Evolutionary conservation across 2,797 vertebrate species (phyloP).

Genomic region (Schizopygopsis malacanthus): DNA sequence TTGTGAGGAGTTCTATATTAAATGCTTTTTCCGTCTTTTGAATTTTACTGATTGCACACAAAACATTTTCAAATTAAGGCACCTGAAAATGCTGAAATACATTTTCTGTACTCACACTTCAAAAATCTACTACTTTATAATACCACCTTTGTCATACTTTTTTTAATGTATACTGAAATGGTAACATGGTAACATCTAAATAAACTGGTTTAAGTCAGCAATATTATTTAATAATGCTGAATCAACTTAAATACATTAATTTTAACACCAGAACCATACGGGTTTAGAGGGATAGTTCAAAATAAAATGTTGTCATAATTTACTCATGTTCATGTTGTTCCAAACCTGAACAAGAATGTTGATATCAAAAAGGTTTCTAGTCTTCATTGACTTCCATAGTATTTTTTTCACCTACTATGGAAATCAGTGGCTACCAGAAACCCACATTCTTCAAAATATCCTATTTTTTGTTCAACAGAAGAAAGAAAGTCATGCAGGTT

Average conservation of each 20-base stretch:
- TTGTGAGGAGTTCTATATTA: too few species aligned
- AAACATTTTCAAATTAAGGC: neutral
- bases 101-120: neutral
- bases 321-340: too few species aligned
- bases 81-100: neutral
- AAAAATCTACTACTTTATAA: neutral
- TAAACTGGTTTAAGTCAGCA: neutral
- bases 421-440: neutral
- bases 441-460: neutral
- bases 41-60: neutral
- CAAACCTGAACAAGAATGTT: neutral
- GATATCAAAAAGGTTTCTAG: neutral
- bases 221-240: neutral
- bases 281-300: neutral
- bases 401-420: neutral
- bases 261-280: neutral
- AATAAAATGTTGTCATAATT: too few species aligned
- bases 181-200: neutral
- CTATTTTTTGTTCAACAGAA: neutral
- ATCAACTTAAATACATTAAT: neutral
- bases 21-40: neutral
- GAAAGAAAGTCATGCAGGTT: neutral
- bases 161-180: neutral
- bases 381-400: neutral
- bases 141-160: neutral